Percentiles rank a stretch among this genome's conserved stretches.
These are phyloP conservation scores for Bombus waltoni DNA, from an alignment of 1,140 invertebrate genomes.

Conservation along the genomic window DNA sequence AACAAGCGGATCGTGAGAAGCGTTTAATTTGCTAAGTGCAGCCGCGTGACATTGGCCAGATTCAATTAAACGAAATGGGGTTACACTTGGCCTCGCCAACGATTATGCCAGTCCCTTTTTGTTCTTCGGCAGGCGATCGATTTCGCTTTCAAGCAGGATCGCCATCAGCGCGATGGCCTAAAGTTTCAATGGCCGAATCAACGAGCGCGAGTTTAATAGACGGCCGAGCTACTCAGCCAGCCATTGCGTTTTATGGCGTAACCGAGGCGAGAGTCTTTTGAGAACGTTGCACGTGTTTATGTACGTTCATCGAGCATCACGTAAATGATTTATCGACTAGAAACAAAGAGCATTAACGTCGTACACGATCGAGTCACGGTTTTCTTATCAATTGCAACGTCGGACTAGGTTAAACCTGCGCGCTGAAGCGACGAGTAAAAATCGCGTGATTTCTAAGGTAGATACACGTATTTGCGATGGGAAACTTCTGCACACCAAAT, in stretches of 20 bases:
- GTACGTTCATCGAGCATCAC: constrained; percentile 35
- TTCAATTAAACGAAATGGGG: constrained; percentile 57
- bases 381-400: background rate
- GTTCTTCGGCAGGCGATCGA: constrained; percentile 27
- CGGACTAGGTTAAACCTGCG: too few relatives aligned
- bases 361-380: too few relatives aligned
- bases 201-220: constrained; percentile 64
- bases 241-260: constrained; percentile 53
- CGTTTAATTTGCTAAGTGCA: constrained; percentile 31
- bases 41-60: constrained; percentile 29
- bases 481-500: too few relatives aligned
- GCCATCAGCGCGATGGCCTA: constrained; percentile 48
- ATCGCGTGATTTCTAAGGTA: background rate
- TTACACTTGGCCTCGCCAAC: constrained; percentile 10
- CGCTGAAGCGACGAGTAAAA: too few relatives aligned
- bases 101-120: constrained; percentile 52
- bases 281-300: constrained; percentile 54
- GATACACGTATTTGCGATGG: too few relatives aligned
- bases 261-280: constrained; percentile 43
- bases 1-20: background rate
- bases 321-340: constrained; percentile 59
- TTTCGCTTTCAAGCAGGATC: constrained; percentile 34
- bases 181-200: constrained; percentile 69
- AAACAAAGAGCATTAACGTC: constrained; percentile 46
- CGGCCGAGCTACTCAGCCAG: constrained; percentile 48